Percentiles rank a stretch among this genome's conserved stretches.
These are phyloP conservation scores for Sparidentex hasta DNA, from an alignment of 2,797 vertebrate species.

Conservation along the genomic window DNA sequence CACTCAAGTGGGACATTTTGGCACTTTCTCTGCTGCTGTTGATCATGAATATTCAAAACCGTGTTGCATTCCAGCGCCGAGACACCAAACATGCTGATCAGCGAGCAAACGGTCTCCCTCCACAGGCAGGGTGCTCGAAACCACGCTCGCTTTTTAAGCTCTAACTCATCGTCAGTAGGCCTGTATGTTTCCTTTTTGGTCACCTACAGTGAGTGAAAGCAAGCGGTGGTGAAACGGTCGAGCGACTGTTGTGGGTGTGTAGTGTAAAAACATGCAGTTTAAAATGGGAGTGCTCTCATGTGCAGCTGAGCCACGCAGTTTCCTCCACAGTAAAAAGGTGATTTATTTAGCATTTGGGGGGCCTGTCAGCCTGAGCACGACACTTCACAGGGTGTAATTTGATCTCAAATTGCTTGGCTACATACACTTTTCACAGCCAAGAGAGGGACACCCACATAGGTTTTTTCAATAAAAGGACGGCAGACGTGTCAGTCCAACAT, in stretches of 20 bases:
- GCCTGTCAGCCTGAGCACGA: constrained; percentile 56
- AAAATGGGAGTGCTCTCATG: constrained; percentile 68
- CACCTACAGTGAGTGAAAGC: constrained; percentile 29
- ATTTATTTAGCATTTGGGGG: constrained; percentile 74
- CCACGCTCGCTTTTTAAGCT: constrained; percentile 45
- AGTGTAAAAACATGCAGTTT: constrained; percentile 63
- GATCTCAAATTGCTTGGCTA: constrained; percentile 72
- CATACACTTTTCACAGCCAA: constrained; percentile 57
- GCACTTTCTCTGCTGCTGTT: constrained; percentile 43
- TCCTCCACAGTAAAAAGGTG: constrained; percentile 70
- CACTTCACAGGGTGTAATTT: constrained; percentile 72
- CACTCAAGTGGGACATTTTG: constrained; percentile 56
- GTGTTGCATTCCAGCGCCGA: constrained; percentile 50
- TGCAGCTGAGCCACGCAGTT: constrained; percentile 59
- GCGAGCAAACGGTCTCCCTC: constrained; percentile 26
- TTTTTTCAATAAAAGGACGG: constrained; percentile 51
- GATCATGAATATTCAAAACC: constrained; percentile 74
- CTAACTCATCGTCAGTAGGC: constrained; percentile 39
- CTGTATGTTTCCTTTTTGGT: constrained; percentile 46
- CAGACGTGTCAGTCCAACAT: constrained; percentile 48
- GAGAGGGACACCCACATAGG: constrained; percentile 47
- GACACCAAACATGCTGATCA: constrained; percentile 50
- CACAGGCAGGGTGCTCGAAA: constrained; percentile 28
- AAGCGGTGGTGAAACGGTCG: constrained; percentile 30
- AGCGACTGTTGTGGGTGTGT: constrained; percentile 44